These are phyloP conservation scores for Volucella zonaria DNA, from an alignment of 2,888 invertebrate species.

Conservation along the genomic window DNA sequence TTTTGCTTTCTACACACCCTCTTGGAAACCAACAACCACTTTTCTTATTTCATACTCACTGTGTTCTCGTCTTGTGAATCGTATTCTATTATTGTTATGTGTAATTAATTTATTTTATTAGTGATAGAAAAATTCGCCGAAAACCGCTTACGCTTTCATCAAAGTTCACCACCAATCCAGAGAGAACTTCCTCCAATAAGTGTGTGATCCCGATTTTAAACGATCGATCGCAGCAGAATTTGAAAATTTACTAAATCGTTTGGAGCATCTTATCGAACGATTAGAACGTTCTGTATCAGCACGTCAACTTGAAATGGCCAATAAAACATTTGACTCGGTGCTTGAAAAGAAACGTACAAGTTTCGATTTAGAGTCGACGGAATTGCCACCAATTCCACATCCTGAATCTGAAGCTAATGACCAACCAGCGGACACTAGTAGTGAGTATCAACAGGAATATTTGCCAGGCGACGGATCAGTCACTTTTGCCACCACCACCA, in stretches of 20 bases:
- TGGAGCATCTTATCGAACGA: constrained; percentile 89
- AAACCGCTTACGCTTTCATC: constrained; percentile 7
- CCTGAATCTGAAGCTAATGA: constrained; percentile 55
- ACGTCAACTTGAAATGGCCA: constrained; percentile 79
- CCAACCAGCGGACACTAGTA: background rate
- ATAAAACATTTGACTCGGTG: constrained; percentile 78
- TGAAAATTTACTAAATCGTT: constrained; percentile 87
- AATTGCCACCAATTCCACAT: constrained; percentile 76
- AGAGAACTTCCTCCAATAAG: constrained; percentile 76
- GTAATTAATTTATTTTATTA: constrained; percentile 34
- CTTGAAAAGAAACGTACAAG: constrained; percentile 77
- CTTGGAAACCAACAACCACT: constrained; percentile 65
- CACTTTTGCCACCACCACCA: constrained; percentile 73
- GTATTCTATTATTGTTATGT: constrained; percentile 31
- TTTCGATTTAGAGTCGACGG: constrained; percentile 77
- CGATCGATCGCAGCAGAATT: constrained; percentile 85
- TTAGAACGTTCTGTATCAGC: constrained; percentile 85
- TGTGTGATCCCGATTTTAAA: constrained; percentile 83
- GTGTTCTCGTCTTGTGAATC: constrained; percentile 63
- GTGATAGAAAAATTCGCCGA: constrained; percentile 12
- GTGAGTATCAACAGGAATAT: constrained; percentile 72
- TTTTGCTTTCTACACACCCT: constrained; percentile 59
- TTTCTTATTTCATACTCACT: constrained; percentile 58
- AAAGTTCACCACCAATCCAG: too few species aligned
- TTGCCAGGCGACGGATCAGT: constrained; percentile 73